Conservation (phyloP, 2,797 vertebrate genomes). For the Propithecus deckenii region DNA sequence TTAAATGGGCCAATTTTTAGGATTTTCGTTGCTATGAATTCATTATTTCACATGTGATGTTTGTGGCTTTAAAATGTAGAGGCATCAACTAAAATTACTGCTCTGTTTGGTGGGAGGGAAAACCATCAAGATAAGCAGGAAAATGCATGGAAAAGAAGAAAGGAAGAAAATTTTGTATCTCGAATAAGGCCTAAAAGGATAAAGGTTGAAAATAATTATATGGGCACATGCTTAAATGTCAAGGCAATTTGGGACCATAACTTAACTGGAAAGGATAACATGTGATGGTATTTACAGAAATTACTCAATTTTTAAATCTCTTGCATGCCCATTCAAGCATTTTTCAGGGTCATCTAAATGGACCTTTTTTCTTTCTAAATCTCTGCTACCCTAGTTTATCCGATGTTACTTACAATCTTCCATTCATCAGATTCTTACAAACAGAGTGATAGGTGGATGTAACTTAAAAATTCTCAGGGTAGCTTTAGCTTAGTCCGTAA, state of each 20-base stretch:
- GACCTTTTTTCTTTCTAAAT: neutral
- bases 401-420: neutral
- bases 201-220: neutral
- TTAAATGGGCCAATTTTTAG: neutral
- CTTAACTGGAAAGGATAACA: neutral
- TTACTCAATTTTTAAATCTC: neutral
- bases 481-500: neutral
- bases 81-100: neutral
- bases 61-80: neutral
- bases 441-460: neutral
- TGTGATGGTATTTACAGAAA: neutral
- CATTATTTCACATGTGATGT: neutral
- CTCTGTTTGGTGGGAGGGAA: neutral
- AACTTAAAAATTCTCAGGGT: neutral
- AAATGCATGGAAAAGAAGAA: neutral
- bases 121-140: neutral
- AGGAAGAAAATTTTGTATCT: neutral
- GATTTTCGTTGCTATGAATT: neutral
- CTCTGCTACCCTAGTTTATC: neutral
- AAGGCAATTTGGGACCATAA: constrained; percentile 8
- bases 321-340: neutral
- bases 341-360: neutral
- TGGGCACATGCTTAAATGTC: neutral
- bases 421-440: neutral
- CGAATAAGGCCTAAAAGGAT: neutral